These are phyloP conservation scores for Lamellibrachia columna DNA, from an alignment of 2,888 invertebrate species.

Conservation along the genomic window DNA sequence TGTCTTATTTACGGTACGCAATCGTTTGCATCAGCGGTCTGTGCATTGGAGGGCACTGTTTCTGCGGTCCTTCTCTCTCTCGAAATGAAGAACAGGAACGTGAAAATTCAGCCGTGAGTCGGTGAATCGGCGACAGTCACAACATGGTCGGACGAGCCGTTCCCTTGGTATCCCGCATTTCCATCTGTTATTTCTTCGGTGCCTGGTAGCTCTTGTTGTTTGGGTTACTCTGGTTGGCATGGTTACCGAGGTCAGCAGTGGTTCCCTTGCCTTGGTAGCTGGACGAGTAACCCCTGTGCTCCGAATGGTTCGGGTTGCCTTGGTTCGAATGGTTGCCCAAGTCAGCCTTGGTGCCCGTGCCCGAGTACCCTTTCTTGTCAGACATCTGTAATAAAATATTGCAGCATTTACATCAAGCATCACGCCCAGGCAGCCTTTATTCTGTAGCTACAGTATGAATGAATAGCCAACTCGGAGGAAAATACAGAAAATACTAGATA, in stretches of 20 bases:
- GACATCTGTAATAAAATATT: neutral
- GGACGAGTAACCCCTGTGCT: neutral
- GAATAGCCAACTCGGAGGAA: too few relatives aligned
- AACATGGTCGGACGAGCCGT: neutral
- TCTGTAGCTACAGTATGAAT: neutral
- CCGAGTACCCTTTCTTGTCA: neutral
- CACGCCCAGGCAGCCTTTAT: neutral
- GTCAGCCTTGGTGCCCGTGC: neutral
- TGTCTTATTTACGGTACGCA: neutral
- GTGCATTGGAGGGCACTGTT: neutral
- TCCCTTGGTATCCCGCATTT: neutral
- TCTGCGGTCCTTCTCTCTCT: neutral
- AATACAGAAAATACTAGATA: too few relatives aligned
- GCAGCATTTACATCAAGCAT: neutral
- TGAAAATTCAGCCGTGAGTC: neutral
- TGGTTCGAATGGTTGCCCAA: neutral
- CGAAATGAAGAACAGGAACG: neutral
- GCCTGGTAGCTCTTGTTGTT: neutral
- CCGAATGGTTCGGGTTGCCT: neutral
- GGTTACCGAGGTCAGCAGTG: neutral
- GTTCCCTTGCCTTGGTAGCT: neutral
- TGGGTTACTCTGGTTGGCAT: neutral
- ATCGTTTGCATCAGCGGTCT: neutral
- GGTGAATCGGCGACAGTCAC: neutral
- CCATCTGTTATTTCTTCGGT: neutral